Conservation (phyloP, 2,797 vertebrate genomes). For the Micropoecilia bifurca region DNA sequence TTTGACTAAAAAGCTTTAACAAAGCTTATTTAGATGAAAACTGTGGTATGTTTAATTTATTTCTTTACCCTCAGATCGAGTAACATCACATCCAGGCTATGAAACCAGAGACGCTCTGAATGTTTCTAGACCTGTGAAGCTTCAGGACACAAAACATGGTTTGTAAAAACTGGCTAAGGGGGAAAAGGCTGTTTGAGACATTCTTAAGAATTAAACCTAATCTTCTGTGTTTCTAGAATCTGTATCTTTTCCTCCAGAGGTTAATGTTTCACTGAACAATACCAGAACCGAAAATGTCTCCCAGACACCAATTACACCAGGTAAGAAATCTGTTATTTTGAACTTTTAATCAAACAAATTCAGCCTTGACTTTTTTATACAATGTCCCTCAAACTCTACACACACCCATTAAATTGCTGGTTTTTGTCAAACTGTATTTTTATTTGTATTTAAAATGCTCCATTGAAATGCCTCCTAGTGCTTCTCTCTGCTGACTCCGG, state of each 20-base stretch:
- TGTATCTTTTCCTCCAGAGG: conserved; percentile 11
- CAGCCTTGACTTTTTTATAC: not conserved
- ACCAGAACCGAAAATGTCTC: conserved; percentile 30
- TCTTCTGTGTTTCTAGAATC: conserved; percentile 17
- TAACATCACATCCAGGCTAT: not conserved
- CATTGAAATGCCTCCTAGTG: not conserved
- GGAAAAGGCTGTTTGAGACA: not conserved
- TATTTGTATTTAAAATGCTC: not conserved
- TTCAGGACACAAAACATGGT: conserved; percentile 16
- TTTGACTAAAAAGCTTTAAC: not conserved
- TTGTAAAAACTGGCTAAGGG: not conserved
- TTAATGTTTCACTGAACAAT: not conserved
- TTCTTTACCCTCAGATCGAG: conserved; percentile 28
- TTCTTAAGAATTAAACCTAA: not conserved
- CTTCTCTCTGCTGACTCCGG: not conserved
- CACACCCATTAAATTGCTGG: not conserved
- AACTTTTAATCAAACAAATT: not conserved
- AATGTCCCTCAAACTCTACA: not conserved
- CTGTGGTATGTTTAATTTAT: not conserved
- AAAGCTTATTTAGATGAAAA: not conserved
- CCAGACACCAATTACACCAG: conserved; percentile 10
- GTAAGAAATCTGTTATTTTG: conserved; percentile 24
- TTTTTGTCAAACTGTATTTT: not conserved
- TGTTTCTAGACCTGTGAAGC: conserved; percentile 14
- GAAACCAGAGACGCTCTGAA: not conserved